phyloP scores from a whole-genome alignment of 2,797 vertebrate genomes.

The Propithecus perrieri region DNA sequence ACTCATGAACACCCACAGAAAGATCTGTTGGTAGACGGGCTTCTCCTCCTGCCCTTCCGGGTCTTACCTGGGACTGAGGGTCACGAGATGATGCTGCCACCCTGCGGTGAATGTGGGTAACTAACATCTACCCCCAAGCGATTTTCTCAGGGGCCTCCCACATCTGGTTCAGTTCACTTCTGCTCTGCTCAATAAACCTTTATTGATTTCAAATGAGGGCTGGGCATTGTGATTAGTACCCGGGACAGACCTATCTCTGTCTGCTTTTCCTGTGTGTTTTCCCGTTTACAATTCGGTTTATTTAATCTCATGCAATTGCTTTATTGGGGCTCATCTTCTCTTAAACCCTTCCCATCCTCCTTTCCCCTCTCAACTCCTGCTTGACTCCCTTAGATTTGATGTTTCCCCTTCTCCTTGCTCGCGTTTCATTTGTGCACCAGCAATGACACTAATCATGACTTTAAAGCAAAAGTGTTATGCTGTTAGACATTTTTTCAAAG shows the following conservation, averaged over 20 bases:
- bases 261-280: neutral
- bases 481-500: neutral
- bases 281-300: neutral
- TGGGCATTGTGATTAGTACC: neutral
- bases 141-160: neutral
- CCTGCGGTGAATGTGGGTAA: slow-evolving; percentile 49
- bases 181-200: neutral
- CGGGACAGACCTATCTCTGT: neutral
- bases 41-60: neutral
- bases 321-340: neutral
- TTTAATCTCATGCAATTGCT: neutral
- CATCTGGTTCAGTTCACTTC: neutral
- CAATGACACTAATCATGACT: neutral
- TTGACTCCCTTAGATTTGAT: neutral
- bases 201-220: neutral
- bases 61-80: slow-evolving; percentile 9
- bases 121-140: neutral
- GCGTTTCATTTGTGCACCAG: neutral
- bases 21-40: neutral
- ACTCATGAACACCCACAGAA: neutral
- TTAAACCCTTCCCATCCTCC: rapidly evolving
- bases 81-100: slow-evolving; percentile 66
- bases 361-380: neutral
- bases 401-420: neutral
- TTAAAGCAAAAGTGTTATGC: neutral